A percentile compares a stretch with the other conserved stretches of the same genome.
Evolutionary conservation across 2,113 vertebrate species (phyloP).

Genomic region (Pterocles gutturalis): DNA sequence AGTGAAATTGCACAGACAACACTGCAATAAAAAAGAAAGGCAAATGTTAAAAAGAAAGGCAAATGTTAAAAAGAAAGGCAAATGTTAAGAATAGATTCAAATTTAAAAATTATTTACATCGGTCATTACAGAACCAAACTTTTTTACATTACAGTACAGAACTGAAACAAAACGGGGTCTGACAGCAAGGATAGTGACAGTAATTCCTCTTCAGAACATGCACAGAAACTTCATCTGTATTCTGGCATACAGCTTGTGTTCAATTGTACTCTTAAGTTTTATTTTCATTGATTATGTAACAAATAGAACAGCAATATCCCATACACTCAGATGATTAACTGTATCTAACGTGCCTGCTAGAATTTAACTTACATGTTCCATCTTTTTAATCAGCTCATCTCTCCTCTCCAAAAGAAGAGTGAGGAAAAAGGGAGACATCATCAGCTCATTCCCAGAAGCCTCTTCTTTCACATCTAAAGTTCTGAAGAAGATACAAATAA

Average conservation of each 20-base stretch:
- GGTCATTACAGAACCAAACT: not conserved
- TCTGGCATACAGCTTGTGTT: not conserved
- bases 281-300: not conserved
- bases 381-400: not conserved
- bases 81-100: not conserved
- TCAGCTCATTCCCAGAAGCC: not conserved
- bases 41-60: not conserved
- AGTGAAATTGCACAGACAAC: not conserved
- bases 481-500: not conserved
- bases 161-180: not conserved
- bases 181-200: not conserved
- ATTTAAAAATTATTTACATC: accelerated
- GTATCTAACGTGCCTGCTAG: not conserved
- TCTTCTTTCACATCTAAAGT: not conserved
- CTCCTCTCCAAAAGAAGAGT: not conserved
- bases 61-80: not conserved
- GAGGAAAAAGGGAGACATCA: not conserved
- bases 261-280: not conserved
- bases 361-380: not conserved
- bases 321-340: not conserved
- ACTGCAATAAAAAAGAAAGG: not conserved
- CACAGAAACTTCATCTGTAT: not conserved
- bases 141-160: not conserved
- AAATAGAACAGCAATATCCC: not conserved
- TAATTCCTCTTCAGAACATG: not conserved